Percentiles rank a stretch among this genome's conserved stretches.
phyloP scores from a whole-genome alignment of 37 sponge, comb jelly and placozoan genomes.

The Tethya wilhelma region DNA sequence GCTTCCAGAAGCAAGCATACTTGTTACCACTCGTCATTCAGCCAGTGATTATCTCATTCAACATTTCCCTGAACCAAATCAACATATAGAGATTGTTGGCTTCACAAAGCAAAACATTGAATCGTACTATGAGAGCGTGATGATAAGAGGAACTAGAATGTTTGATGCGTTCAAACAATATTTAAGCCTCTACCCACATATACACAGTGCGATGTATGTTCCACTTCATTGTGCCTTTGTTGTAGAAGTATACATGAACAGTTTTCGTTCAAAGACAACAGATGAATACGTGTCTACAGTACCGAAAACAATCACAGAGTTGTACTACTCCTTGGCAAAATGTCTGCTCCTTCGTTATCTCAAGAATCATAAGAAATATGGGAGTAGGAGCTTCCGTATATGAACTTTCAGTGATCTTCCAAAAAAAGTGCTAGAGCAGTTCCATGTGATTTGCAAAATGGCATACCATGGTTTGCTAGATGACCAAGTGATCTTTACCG shows the following conservation, averaged over 20 bases:
- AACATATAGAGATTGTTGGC: constrained; percentile 14
- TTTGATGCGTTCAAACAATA: neutral
- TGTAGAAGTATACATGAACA: constrained; percentile 10
- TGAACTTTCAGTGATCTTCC: neutral
- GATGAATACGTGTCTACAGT: neutral
- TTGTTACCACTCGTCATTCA: constrained; percentile 25
- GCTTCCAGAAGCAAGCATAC: neutral
- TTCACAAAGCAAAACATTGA: constrained; percentile 12
- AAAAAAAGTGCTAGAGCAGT: neutral
- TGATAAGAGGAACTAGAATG: neutral
- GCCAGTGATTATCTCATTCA: constrained; percentile 2
- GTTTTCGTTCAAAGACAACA: neutral
- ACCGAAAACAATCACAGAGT: constrained; percentile 4
- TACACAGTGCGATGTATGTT: constrained; percentile 13
- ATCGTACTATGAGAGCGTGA: neutral
- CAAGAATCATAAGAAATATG: neutral
- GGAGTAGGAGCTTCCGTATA: neutral
- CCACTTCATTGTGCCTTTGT: constrained; percentile 26
- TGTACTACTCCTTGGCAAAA: neutral
- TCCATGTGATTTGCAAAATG: neutral
- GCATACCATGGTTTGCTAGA: neutral
- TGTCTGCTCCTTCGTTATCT: constrained; percentile 5
- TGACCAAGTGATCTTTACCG: constrained; percentile 3
- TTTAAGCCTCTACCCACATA: constrained; percentile 8
- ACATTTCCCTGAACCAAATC: neutral